Evolutionary conservation across 2,113 vertebrate species (phyloP).

Genomic region (Lichenostomus cassidix): DNA sequence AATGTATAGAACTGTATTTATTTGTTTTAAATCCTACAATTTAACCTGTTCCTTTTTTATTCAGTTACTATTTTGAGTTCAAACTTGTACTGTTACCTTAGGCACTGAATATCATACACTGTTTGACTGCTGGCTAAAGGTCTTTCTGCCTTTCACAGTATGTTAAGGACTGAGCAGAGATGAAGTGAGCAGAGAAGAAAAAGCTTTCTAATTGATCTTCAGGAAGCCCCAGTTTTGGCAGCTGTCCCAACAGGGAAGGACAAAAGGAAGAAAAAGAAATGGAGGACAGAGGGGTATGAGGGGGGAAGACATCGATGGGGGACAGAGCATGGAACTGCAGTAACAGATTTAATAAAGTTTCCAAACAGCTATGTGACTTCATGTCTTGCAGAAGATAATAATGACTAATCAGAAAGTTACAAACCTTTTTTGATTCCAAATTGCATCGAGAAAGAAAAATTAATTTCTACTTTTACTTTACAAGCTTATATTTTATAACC

Average conservation of each 20-base stretch:
- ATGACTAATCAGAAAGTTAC: background rate
- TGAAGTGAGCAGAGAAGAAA: background rate
- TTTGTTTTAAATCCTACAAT: background rate
- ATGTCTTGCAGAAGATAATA: background rate
- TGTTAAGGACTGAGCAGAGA: background rate
- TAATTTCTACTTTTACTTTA: background rate
- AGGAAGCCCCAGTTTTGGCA: background rate
- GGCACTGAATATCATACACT: background rate
- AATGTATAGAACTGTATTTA: background rate
- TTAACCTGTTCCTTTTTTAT: background rate
- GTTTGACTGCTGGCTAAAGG: background rate
- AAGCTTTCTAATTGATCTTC: background rate
- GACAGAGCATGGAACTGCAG: background rate
- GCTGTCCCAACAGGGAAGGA: background rate
- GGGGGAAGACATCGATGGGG: background rate
- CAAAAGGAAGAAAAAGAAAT: background rate
- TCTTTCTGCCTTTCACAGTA: background rate
- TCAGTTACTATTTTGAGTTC: background rate
- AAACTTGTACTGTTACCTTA: background rate
- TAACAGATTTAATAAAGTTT: background rate
- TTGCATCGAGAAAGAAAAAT: conserved; percentile 30
- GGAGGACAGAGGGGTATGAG: fast-evolving
- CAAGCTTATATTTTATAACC: background rate
- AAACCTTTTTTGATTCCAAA: background rate
- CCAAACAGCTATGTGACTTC: background rate